A percentile compares a stretch with the other conserved stretches of the same genome.
Evolutionary conservation across 2,113 vertebrate genomes (phyloP).

Genomic region (Crotophaga sulcirostris): DNA sequence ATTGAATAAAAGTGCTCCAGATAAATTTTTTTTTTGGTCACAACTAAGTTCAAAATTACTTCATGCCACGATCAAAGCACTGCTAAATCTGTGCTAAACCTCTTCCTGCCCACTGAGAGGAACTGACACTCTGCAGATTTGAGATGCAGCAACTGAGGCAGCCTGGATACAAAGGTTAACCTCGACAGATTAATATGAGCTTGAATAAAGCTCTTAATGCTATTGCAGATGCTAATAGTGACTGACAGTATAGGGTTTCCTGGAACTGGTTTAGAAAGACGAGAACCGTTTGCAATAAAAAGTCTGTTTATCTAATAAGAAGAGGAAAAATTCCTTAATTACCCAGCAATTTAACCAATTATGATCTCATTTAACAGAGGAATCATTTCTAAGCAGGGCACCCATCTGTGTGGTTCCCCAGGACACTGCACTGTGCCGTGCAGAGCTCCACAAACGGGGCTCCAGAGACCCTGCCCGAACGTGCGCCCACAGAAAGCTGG

Average conservation of each 20-base stretch:
- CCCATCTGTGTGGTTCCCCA: neutral
- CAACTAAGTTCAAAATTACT: neutral
- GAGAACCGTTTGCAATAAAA: conserved; percentile 19
- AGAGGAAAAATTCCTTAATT: conserved; percentile 17
- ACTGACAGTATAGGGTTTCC: conserved; percentile 51
- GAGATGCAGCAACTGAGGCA: conserved; percentile 34
- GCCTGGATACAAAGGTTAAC: conserved; percentile 41
- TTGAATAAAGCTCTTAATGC: conserved; percentile 56
- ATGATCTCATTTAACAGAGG: conserved; percentile 31
- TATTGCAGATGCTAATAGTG: conserved; percentile 47
- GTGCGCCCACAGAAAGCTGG: neutral
- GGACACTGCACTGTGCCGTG: neutral
- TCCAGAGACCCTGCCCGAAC: neutral
- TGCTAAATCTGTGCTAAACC: conserved; percentile 5
- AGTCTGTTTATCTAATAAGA: conserved; percentile 40
- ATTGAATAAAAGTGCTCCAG: neutral
- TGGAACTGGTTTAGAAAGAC: conserved; percentile 49
- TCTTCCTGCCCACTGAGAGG: conserved; percentile 24
- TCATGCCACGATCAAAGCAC: conserved; percentile 6
- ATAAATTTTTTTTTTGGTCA: neutral
- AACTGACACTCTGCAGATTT: conserved; percentile 21
- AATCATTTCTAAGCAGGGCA: neutral
- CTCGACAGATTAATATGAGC: conserved; percentile 55
- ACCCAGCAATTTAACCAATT: conserved; percentile 9
- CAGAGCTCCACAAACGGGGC: too few species aligned